Base-by-base conservation (phyloP, 53 echinoderm and acorn worm species). In the Luidia sarsii region DNA sequence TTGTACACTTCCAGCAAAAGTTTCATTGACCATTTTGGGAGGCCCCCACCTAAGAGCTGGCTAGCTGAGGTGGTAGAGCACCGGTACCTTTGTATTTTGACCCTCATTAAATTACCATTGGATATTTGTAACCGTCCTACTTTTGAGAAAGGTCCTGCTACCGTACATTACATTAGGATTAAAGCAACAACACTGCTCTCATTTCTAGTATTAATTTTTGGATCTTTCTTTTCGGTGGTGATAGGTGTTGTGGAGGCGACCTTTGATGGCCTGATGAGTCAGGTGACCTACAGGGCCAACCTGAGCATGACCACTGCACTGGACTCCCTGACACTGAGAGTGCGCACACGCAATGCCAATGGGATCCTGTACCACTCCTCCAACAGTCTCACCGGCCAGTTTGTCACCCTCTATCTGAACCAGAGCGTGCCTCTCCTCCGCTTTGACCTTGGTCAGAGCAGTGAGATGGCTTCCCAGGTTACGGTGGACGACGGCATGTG, bases 211-310 rank as follows among this genome's bases (percentile, higher is more conserved):
- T 46, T 10, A 10, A 46, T 46, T 38, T 38, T n/a, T n/a, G n/a
- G n/a, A n/a, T n/a, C n/a, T n/a, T 39, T 7, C 9, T 60, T 48
- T 33, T 28, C 37, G 8, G 13, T 62, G 8, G 45, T 77, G 19
- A 2, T 39, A 97, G 97, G 97, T 72, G 86, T 94, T 15, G 65
- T 87, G 24, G 82, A 80, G 32, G 91, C 83, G 10, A 94, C 97
- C 3, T 97, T 97, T 80, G 46, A 80, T 37, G 88, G 88, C 11
- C 10, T 23, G 1, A 51, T 50, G 13, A 68, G 68, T 70, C 4
- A 86, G 11, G 73, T 84, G 25, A 81, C 29, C n/a, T 93, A 91
- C 68, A 83, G 48, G 34, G 85, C 94, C 82, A 89, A 65, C 72
- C 83, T 94, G 39, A 94, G 86, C 32, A 25, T 39, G 2, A 75